Base-by-base conservation (phyloP, 2,888 invertebrate species). In the Pasiphila rectangulata region DNA sequence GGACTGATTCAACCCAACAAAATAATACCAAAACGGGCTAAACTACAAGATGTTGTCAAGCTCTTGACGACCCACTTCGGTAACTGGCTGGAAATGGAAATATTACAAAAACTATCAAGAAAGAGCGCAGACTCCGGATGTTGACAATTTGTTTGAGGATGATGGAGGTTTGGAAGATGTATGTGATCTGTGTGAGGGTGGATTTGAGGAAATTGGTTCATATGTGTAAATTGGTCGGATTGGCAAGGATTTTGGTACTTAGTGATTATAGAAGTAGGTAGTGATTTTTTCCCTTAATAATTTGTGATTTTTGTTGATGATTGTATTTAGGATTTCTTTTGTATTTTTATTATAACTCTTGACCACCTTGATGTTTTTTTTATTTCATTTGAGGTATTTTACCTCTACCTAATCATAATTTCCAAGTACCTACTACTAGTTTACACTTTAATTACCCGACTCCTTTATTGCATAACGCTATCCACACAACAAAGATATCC, bases 41-140 rank as follows among this genome's bases (percentile, higher is more conserved):
- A 51, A 51, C 15, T 51, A n/a, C 24, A 46, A 25, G 51, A 55
- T 30, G 54, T 54, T 40, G 27, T 16, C 29, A 46, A 40, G 23
- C 45, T 47, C 6, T 42, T 40, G 9, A 44, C 17, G 24, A 52
- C 35, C 40, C 45, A 42, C 34, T 52, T 42, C 30, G 52, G 52
- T 7, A 24, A 37, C 24, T 52, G 52, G 48, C 10, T 15, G 19
- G 21, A 42, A 19, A 39, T 52, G 15, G 23, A 32, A 21, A 38
- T n/a, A 32, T 47, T 48, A 38, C 25, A 48, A 45, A 51, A 30
- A 30, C 17, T 40, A 41, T 40, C 35, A 38, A 44, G 38, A 37
- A 45, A 45, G 41, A 34, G 20, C 21, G 35, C 35, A 35, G 35
- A 35, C 21, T 21, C 35, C 20, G 21, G 36, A 36, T n/a, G 23